phyloP scores from a whole-genome alignment of 2,888 invertebrate species.

The Epicampocera succincta region DNA sequence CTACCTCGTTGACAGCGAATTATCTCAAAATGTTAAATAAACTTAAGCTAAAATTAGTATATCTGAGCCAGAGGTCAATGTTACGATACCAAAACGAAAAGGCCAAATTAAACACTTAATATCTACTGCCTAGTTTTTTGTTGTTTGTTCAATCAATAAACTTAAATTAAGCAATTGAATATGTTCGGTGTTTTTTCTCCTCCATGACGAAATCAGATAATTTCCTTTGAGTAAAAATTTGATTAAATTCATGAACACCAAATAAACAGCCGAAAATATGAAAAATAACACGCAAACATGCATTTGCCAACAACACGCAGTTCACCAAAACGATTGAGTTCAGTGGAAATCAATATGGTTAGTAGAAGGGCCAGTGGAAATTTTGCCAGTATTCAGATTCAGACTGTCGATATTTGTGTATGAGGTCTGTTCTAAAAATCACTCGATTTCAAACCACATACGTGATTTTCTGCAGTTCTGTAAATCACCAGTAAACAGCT shows the following conservation, averaged over 20 bases:
- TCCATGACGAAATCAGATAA: slow-evolving; percentile 58
- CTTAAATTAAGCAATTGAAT: slow-evolving; percentile 68
- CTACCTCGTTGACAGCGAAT: too few species aligned
- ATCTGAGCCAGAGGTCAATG: slow-evolving; percentile 61
- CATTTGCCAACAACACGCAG: slow-evolving; percentile 57
- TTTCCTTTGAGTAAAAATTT: slow-evolving; percentile 52
- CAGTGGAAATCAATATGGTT: slow-evolving; percentile 1
- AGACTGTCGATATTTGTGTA: too few species aligned
- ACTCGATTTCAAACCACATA: too few species aligned
- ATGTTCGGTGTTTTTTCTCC: slow-evolving; percentile 9
- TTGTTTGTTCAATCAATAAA: slow-evolving; percentile 40
- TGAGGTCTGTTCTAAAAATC: too few species aligned
- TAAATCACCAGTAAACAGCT: too few species aligned
- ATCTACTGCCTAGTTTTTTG: not conserved
- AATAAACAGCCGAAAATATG: slow-evolving; percentile 50
- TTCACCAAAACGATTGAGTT: slow-evolving; percentile 20
- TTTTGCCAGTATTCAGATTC: not conserved
- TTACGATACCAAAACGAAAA: slow-evolving; percentile 30
- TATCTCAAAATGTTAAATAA: not conserved
- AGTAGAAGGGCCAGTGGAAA: not conserved
- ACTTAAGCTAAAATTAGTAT: slow-evolving; percentile 12
- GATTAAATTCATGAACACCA: slow-evolving; percentile 64
- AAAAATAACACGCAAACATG: slow-evolving; percentile 69
- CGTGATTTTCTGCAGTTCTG: too few species aligned
- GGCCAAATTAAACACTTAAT: slow-evolving; percentile 26